Percentiles rank a stretch among this genome's conserved stretches.
These are phyloP conservation scores for Syrrhaptes paradoxus DNA, from an alignment of 2,113 vertebrate genomes.

Conservation along the genomic window DNA sequence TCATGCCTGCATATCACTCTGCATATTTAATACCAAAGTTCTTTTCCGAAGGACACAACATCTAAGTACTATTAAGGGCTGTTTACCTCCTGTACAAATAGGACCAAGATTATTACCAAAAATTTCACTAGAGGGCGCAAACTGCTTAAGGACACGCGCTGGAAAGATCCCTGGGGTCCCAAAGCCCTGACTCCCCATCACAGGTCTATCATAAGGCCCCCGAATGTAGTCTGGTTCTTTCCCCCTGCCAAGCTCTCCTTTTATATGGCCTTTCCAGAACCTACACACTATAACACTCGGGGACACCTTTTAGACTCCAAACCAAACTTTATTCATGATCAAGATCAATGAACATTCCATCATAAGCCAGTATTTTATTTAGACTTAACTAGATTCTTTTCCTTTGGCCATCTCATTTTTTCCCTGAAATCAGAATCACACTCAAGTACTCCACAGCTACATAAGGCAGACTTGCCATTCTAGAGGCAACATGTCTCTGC, in stretches of 20 bases:
- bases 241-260: rapidly evolving
- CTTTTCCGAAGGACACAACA: neutral
- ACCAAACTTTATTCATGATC: neutral
- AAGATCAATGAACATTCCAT: neutral
- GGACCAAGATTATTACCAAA: neutral
- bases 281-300: neutral
- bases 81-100: neutral
- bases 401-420: neutral
- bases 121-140: slow-evolving; percentile 28
- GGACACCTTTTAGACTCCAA: neutral
- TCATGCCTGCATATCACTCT: neutral
- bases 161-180: neutral
- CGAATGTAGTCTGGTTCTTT: neutral
- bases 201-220: rapidly evolving
- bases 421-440: neutral
- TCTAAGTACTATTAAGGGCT: neutral
- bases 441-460: neutral
- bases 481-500: neutral
- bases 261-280: neutral
- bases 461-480: neutral
- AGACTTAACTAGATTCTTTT: neutral
- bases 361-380: neutral
- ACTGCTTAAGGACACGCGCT: neutral
- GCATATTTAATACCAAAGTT: neutral
- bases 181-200: neutral